phyloP scores from a whole-genome alignment of 2,888 invertebrate genomes.

The Netelia melanura region DNA sequence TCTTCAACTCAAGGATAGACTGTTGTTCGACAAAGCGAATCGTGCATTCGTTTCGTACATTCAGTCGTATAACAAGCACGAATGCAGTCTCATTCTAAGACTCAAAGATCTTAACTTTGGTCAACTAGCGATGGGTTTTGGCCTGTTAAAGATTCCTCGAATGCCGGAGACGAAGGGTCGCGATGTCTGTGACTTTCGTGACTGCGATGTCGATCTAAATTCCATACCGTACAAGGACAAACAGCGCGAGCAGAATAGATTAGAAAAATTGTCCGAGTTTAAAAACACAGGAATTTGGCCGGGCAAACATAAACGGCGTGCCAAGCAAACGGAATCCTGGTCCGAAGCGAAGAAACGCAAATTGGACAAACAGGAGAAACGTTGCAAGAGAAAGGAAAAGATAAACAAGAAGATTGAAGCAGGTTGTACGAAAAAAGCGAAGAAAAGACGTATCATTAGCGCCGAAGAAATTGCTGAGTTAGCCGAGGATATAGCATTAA shows the following conservation, averaged over 20 bases:
- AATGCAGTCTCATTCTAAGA: conserved; percentile 95
- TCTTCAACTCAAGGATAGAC: conserved; percentile 90
- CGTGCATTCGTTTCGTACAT: conserved; percentile 98
- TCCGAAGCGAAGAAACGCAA: conserved; percentile 91
- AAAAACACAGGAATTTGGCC: conserved; percentile 92
- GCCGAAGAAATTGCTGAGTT: conserved; percentile 92
- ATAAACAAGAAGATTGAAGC: conserved; percentile 85
- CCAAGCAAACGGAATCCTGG: conserved; percentile 91
- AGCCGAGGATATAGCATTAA: conserved; percentile 92
- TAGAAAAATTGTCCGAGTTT: conserved; percentile 90
- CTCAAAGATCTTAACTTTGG: conserved; percentile 95
- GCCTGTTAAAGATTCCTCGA: conserved; percentile 94
- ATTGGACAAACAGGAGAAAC: conserved; percentile 88
- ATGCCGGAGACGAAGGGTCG: conserved; percentile 97
- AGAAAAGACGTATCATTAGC: conserved; percentile 87
- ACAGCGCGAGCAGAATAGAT: conserved; percentile 90
- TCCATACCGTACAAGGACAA: conserved; percentile 92
- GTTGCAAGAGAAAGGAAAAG: conserved; percentile 88
- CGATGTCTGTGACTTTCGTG: conserved; percentile 86
- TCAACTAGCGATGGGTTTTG: conserved; percentile 94
- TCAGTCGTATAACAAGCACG: conserved; percentile 97
- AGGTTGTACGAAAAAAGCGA: conserved; percentile 76
- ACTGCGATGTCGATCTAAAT: conserved; percentile 90
- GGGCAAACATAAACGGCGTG: conserved; percentile 86
- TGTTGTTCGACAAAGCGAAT: conserved; percentile 94